These are phyloP conservation scores for Poeciliopsis infans DNA, from an alignment of 2,797 vertebrate genomes.

Conservation along the genomic window DNA sequence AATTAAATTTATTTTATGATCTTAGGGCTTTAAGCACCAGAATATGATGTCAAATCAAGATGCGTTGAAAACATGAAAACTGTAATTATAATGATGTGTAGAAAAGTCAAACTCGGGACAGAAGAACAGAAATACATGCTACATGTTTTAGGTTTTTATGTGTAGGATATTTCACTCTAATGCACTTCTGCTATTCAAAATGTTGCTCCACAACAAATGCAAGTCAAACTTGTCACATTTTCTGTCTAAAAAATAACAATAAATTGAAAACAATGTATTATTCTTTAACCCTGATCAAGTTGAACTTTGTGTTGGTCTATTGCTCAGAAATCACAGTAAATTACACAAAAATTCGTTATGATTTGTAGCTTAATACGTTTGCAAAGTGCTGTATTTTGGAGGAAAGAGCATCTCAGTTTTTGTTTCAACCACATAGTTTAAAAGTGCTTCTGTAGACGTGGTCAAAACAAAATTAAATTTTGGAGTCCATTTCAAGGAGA, in stretches of 20 bases:
- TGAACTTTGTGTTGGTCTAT: not conserved
- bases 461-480: not conserved
- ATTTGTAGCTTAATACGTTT: not conserved
- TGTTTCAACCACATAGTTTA: not conserved
- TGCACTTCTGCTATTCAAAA: not conserved
- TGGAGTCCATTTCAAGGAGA: not conserved
- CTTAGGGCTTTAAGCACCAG: not conserved
- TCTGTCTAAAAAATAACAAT: not conserved
- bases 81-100: too few species aligned
- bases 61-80: not conserved
- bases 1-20: not conserved
- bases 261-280: not conserved
- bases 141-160: not conserved
- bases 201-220: not conserved
- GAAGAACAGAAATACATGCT: not conserved
- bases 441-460: not conserved
- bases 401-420: not conserved
- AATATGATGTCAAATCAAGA: not conserved
- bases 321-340: not conserved
- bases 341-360: not conserved
- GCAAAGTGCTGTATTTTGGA: not conserved
- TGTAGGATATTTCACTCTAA: not conserved
- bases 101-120: not conserved
- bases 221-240: not conserved
- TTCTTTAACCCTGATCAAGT: not conserved